Conservation (phyloP, 2,797 vertebrate genomes). For the Spinus pinus region DNA sequence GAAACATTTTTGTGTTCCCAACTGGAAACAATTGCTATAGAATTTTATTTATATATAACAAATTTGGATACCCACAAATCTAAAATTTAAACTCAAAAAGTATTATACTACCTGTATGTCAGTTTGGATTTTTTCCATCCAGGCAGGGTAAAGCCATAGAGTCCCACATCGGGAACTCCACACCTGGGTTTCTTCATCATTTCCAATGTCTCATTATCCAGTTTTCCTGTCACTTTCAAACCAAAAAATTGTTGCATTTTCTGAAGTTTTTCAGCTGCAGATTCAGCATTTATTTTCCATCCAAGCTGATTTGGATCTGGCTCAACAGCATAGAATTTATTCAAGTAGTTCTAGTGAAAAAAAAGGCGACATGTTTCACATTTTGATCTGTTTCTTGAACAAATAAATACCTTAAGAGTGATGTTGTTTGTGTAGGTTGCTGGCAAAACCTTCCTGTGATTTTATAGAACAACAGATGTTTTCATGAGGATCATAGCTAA, state of each 20-base stretch:
- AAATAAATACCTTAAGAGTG: background rate
- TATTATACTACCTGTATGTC: constrained; percentile 85
- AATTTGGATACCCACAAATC: background rate
- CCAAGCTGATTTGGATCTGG: constrained; percentile 53
- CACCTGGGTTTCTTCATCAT: constrained; percentile 91
- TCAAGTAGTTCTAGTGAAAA: constrained; percentile 83
- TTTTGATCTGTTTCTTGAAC: background rate
- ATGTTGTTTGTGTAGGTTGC: background rate
- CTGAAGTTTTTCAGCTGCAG: constrained; percentile 72
- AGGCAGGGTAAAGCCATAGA: constrained; percentile 74
- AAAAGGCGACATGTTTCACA: background rate
- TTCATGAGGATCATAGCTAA: background rate
- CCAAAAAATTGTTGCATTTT: constrained; percentile 91
- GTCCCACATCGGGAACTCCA: constrained; percentile 83
- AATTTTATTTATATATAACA: background rate
- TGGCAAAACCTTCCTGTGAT: background rate
- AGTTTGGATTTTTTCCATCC: constrained; percentile 81
- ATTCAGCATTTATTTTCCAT: constrained; percentile 58
- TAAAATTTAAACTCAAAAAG: background rate
- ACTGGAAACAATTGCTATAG: background rate
- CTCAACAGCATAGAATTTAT: constrained; percentile 81
- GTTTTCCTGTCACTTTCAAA: constrained; percentile 81
- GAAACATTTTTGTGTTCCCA: background rate
- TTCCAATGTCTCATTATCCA: constrained; percentile 80
- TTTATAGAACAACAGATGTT: background rate